phyloP scores from a whole-genome alignment of 2,888 invertebrate genomes.

The Torymus aiolomorphi region DNA sequence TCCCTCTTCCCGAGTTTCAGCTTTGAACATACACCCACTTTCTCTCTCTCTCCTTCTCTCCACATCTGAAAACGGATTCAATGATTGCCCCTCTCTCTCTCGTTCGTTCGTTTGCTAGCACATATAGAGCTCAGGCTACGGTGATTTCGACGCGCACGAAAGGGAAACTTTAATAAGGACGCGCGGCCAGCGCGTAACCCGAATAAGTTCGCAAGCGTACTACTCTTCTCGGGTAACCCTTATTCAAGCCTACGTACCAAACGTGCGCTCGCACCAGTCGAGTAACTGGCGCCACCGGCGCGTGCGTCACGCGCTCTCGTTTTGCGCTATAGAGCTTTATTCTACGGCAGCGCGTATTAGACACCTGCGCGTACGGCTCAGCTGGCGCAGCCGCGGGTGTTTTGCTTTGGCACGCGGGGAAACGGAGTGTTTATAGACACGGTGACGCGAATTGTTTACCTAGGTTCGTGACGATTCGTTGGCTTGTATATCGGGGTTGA shows the following conservation, averaged over 20 bases:
- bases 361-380: too few species aligned
- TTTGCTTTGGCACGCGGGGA: too few species aligned
- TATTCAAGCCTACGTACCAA: background rate
- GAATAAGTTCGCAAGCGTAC: constrained; percentile 24
- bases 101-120: background rate
- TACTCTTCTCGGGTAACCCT: constrained; percentile 34
- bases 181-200: constrained; percentile 14
- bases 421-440: too few species aligned
- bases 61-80: background rate
- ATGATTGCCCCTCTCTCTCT: background rate
- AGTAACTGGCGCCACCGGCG: too few species aligned
- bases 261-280: too few species aligned
- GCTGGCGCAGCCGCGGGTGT: too few species aligned
- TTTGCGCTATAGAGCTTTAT: too few species aligned
- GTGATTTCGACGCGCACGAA: constrained; percentile 24
- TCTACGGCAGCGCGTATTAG: too few species aligned
- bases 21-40: background rate
- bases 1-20: background rate
- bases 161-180: constrained; percentile 30
- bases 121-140: background rate
- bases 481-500: too few species aligned
- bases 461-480: too few species aligned
- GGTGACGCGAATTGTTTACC: too few species aligned
- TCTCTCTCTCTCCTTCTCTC: background rate
- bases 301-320: too few species aligned